Evolutionary conservation across 2,888 invertebrate genomes (phyloP).

Genomic region (Hanleya hanleyi): DNA sequence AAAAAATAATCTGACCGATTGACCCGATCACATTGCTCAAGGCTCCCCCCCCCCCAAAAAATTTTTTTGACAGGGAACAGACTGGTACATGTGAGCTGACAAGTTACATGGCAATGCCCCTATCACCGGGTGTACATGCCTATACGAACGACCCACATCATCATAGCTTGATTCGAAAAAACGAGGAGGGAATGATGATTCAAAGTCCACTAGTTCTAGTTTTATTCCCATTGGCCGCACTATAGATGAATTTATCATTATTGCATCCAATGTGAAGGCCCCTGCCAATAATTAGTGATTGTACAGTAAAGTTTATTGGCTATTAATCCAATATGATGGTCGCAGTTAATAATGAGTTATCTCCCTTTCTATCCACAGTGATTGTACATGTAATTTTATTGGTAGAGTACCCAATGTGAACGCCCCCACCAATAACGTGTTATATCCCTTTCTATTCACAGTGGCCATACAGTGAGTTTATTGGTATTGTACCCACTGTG

Average conservation of each 20-base stretch:
- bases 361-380: too few relatives aligned
- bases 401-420: constrained; percentile 73
- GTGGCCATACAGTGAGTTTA: constrained; percentile 77
- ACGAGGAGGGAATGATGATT: too few relatives aligned
- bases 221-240: constrained; percentile 77
- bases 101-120: too few relatives aligned
- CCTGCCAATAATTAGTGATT: constrained; percentile 75
- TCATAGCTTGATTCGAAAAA: too few relatives aligned
- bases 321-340: constrained; percentile 72
- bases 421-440: constrained; percentile 70
- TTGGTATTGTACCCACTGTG: constrained; percentile 72
- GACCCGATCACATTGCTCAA: too few relatives aligned
- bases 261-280: constrained; percentile 72
- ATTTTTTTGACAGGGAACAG: too few relatives aligned
- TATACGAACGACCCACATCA: too few relatives aligned
- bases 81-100: too few relatives aligned
- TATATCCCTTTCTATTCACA: constrained; percentile 54
- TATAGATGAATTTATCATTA: constrained; percentile 74
- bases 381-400: constrained; percentile 76
- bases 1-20: too few relatives aligned
- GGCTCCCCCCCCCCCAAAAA: too few relatives aligned
- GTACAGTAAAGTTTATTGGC: constrained; percentile 75
- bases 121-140: too few relatives aligned
- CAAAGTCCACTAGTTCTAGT: too few relatives aligned
- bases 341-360: constrained; percentile 74